Base-by-base conservation (phyloP, 1,140 invertebrate species). In the Bombus ignitus region DNA sequence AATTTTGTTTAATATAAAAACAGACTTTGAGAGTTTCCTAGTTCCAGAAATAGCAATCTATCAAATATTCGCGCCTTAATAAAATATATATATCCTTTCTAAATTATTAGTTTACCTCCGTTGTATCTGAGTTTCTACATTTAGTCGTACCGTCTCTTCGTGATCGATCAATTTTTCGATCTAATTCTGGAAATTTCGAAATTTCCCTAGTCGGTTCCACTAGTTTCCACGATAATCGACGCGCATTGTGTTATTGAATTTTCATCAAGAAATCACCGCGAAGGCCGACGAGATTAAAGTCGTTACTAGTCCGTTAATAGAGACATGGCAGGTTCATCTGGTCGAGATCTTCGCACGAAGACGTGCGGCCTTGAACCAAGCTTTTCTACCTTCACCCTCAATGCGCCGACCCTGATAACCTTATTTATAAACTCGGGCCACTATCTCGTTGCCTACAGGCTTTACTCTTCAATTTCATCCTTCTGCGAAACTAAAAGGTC, bases 321-420 rank as follows among this genome's bases (percentile, higher is more conserved):
- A 80, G 66, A 70, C 65, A 28, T 8, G 65, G 59, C 78, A 68
- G 77, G 77, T 68, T 79, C 65, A n/a, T 68, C 77, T 79, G 77
- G 62, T 79, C 59, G 77, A 32, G 62, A 80, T 53, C 32, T 47
- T 37, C 8, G 32, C 42, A 18, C 6, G 28, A 77, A 62, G 35
- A 77, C 37, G 35, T 8, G 35, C 28, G 32, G 42, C 78, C 78
- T 80, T 80, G 78, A 80, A 80, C 65, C 62, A 44, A 70, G 65
- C 65, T 47, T 66, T 78, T 78, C 75, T 32, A 79, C 32, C 77
- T 47, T 70, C 77, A 79, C 3, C 59, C 32, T 78, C 39, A 13
- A 47, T 15, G 75, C 57, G 6, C 37, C 57, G 13, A 65, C 59
- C 37, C 12, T 18, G 28, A 28, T 80, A 68, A 80, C 42, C 32